Conservation (phyloP, 92 coral and sea anemone genomes). For the Anthopleura xanthogrammica region DNA sequence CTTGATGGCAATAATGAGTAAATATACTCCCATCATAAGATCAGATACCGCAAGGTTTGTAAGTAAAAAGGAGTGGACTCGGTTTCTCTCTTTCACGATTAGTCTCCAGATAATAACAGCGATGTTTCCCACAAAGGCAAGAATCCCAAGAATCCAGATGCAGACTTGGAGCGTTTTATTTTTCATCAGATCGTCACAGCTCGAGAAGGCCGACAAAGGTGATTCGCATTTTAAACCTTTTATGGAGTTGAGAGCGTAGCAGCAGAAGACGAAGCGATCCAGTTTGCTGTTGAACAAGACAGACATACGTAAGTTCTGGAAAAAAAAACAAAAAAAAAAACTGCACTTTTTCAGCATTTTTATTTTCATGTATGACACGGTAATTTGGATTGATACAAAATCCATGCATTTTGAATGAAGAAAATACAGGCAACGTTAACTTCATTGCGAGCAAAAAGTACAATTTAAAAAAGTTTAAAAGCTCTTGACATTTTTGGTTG, state of each 20-base stretch:
- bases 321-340: too few relatives aligned
- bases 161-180: constrained; percentile 41
- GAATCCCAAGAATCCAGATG: constrained; percentile 60
- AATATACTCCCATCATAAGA: constrained; percentile 57
- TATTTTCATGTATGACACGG: too few relatives aligned
- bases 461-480: too few relatives aligned
- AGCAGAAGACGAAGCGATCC: constrained; percentile 25
- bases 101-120: constrained; percentile 44
- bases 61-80: constrained; percentile 53
- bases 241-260: constrained; percentile 26
- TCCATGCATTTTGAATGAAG: too few relatives aligned
- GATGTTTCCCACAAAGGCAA: constrained; percentile 55
- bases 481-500: too few relatives aligned
- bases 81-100: constrained; percentile 36
- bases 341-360: too few relatives aligned
- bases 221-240: constrained; percentile 10
- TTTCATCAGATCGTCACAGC: constrained; percentile 40
- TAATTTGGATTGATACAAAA: too few relatives aligned
- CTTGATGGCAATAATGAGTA: constrained; percentile 47
- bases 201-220: constrained; percentile 15
- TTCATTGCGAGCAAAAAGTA: too few relatives aligned
- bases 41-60: constrained; percentile 67
- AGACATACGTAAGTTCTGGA: background rate
- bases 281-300: background rate
- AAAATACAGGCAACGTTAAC: too few relatives aligned